Evolutionary conservation across 2,888 invertebrate genomes (phyloP).

Genomic region (Calameuta pallipes): DNA sequence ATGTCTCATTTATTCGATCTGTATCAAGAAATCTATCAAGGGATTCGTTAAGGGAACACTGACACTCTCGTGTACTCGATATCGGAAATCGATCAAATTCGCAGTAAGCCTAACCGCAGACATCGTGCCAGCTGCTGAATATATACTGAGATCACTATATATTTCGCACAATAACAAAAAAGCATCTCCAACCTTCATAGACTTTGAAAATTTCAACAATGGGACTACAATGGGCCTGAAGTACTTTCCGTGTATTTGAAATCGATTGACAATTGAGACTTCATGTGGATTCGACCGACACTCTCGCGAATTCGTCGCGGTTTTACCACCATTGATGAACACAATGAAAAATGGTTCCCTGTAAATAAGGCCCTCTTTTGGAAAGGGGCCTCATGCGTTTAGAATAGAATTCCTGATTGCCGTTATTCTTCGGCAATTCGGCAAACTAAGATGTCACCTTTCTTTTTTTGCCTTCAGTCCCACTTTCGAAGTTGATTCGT

Average conservation of each 20-base stretch:
- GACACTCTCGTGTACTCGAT: neutral
- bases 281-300: conserved; percentile 19
- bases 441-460: neutral
- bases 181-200: conserved; percentile 47
- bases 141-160: neutral
- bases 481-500: neutral
- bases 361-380: conserved; percentile 7
- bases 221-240: conserved; percentile 23
- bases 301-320: conserved; percentile 21
- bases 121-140: neutral
- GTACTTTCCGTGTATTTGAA: conserved; percentile 16
- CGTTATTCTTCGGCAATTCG: neutral
- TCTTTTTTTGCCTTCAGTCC: neutral
- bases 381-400: neutral
- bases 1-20: neutral
- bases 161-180: conserved; percentile 36
- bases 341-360: conserved; percentile 25
- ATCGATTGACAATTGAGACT: conserved; percentile 29
- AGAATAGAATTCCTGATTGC: neutral
- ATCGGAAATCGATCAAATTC: conserved; percentile 43
- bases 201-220: conserved; percentile 21
- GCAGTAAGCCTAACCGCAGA: conserved; percentile 21
- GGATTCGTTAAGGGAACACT: neutral
- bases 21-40: neutral
- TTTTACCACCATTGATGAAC: conserved; percentile 15